Percentiles rank a stretch among this genome's conserved stretches.
phyloP scores from a whole-genome alignment of 2,797 vertebrate species.

The Austrolebias charrua region DNA sequence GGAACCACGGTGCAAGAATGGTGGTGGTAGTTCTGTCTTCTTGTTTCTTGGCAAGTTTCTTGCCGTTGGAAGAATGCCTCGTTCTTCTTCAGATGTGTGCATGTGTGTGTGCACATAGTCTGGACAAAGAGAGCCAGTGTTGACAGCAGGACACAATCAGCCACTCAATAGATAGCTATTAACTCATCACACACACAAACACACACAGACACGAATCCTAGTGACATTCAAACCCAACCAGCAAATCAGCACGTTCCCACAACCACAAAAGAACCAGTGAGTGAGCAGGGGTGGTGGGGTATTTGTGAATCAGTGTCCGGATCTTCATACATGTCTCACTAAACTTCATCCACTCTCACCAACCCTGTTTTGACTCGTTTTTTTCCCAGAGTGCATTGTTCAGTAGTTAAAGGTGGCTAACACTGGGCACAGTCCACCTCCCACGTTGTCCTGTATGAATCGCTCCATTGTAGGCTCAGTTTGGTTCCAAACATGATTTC shows the following conservation, averaged over 20 bases:
- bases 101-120: conserved; percentile 28
- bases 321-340: conserved; percentile 51
- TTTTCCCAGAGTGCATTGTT: conserved; percentile 52
- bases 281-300: conserved; percentile 62
- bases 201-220: conserved; percentile 58
- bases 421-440: conserved; percentile 43
- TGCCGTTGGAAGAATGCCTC: conserved; percentile 70
- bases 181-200: conserved; percentile 68
- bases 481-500: conserved; percentile 29
- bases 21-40: conserved; percentile 56
- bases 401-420: conserved; percentile 52
- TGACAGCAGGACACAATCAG: conserved; percentile 71
- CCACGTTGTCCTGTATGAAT: conserved; percentile 61
- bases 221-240: conserved; percentile 63
- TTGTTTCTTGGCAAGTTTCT: conserved; percentile 57
- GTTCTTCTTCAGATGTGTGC: conserved; percentile 46
- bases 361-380: conserved; percentile 5
- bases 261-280: conserved; percentile 67
- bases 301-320: conserved; percentile 60
- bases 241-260: conserved; percentile 53
- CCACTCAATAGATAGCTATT: conserved; percentile 74
- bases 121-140: conserved; percentile 79
- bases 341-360: conserved; percentile 39
- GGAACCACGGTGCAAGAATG: conserved; percentile 70
- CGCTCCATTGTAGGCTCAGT: conserved; percentile 50